These are phyloP conservation scores for Carduelis carduelis DNA, from an alignment of 2,797 vertebrate species.

Conservation along the genomic window DNA sequence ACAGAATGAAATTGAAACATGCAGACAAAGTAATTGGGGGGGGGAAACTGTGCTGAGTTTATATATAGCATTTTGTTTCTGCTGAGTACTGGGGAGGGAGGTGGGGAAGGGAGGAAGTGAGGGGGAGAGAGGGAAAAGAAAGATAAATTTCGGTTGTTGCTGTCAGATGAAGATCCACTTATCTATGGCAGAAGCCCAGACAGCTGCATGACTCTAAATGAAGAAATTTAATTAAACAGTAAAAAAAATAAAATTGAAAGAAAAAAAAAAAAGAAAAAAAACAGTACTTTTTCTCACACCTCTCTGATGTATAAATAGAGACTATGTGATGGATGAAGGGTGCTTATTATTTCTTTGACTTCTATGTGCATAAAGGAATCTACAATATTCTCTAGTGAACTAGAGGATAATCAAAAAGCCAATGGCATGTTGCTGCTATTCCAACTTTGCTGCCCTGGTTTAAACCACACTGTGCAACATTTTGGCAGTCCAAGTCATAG, in stretches of 20 bases:
- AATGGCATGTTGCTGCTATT: neutral
- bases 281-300: neutral
- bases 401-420: conserved; percentile 21
- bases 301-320: conserved; percentile 31
- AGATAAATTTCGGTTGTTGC: conserved; percentile 22
- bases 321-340: conserved; percentile 17
- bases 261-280: neutral
- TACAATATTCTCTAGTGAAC: neutral
- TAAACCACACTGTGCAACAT: neutral
- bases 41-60: neutral
- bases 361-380: neutral
- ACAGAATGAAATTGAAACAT: neutral
- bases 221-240: conserved; percentile 57
- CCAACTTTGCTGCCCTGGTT: neutral
- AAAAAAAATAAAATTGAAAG: neutral
- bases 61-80: conserved; percentile 25
- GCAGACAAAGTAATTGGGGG: neutral
- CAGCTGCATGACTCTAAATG: conserved; percentile 43
- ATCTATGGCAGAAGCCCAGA: conserved; percentile 40
- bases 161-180: conserved; percentile 28
- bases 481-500: neutral
- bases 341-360: conserved; percentile 52
- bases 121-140: conserved; percentile 4
- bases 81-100: neutral
- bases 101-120: neutral